A percentile compares a stretch with the other conserved stretches of the same genome.
Evolutionary conservation across 2,113 vertebrate species (phyloP).

Genomic region (Podilymbus podiceps): DNA sequence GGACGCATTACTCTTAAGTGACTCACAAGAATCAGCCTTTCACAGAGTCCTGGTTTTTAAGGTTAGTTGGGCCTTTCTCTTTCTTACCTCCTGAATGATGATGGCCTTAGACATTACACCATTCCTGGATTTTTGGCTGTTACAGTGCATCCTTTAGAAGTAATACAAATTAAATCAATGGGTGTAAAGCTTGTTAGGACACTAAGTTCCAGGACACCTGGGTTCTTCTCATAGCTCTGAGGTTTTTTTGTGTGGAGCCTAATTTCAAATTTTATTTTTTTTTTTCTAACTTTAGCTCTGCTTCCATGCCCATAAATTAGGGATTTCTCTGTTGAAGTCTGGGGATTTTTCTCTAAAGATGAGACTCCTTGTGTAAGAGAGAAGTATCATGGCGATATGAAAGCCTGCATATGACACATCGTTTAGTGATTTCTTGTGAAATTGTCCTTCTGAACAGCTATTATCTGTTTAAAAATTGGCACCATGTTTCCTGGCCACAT

Average conservation of each 20-base stretch:
- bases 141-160: not conserved
- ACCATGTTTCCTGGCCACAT: not conserved
- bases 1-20: not conserved
- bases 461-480: not conserved
- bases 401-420: not conserved
- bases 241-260: not conserved
- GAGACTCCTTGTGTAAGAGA: not conserved
- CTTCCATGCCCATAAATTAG: not conserved
- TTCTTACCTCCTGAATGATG: not conserved
- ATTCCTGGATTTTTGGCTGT: not conserved
- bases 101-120: not conserved
- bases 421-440: not conserved
- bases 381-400: not conserved
- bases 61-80: not conserved
- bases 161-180: not conserved
- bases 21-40: not conserved
- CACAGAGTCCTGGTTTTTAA: not conserved
- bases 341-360: not conserved
- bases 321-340: not conserved
- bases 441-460: not conserved
- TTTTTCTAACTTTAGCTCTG: not conserved
- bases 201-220: not conserved
- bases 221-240: not conserved
- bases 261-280: not conserved
- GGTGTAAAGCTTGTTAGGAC: not conserved